Evolutionary conservation across 2,888 invertebrate genomes (phyloP).

Genomic region (Dolichomitus sp.): DNA sequence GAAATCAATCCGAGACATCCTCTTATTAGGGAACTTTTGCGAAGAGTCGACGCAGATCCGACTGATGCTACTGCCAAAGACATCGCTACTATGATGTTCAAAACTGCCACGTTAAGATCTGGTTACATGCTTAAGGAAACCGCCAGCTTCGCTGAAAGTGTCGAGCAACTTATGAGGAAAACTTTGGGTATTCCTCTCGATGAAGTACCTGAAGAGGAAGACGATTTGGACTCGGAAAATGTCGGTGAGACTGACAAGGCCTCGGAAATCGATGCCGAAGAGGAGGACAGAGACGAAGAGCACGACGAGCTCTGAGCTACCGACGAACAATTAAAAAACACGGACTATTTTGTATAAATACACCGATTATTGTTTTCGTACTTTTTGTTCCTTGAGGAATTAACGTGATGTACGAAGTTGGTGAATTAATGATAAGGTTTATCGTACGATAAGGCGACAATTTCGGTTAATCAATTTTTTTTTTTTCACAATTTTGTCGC

Average conservation of each 20-base stretch:
- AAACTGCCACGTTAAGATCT: slow-evolving; percentile 96
- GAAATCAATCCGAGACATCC: slow-evolving; percentile 99
- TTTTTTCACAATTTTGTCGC: neutral
- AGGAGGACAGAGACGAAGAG: slow-evolving; percentile 86
- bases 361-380: neutral
- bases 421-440: neutral
- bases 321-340: slow-evolving; percentile 7
- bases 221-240: slow-evolving; percentile 70
- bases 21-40: slow-evolving; percentile 95
- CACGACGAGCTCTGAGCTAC: slow-evolving; percentile 89
- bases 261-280: slow-evolving; percentile 85
- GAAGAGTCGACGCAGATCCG: slow-evolving; percentile 92
- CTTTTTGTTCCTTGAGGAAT: neutral
- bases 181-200: slow-evolving; percentile 92
- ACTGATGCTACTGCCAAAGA: slow-evolving; percentile 93
- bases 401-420: neutral
- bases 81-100: slow-evolving; percentile 96
- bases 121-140: slow-evolving; percentile 97
- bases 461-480: neutral
- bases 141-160: slow-evolving; percentile 94
- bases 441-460: neutral
- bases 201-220: slow-evolving; percentile 88
- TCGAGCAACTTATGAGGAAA: slow-evolving; percentile 96
- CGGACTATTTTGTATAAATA: slow-evolving; percentile 42
- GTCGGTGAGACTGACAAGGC: slow-evolving; percentile 83